phyloP scores from a whole-genome alignment of 1,140 invertebrate genomes.

The Drosophila micromelanica region DNA sequence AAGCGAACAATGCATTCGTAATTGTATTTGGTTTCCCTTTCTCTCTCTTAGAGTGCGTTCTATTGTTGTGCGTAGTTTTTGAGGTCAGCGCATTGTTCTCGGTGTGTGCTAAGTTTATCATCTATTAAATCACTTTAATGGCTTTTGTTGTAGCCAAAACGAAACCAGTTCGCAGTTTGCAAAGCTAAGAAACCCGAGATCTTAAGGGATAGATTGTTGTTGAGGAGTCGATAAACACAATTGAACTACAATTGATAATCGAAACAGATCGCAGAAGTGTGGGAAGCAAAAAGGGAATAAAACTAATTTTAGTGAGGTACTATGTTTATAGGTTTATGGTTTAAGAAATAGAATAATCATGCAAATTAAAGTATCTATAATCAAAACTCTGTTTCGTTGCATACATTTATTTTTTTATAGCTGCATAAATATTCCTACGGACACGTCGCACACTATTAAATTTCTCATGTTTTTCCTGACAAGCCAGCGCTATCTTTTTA shows the following conservation, averaged over 20 bases:
- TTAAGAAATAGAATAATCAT: no score
- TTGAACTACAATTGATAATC: slow-evolving; percentile 11
- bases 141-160: slow-evolving; percentile 36
- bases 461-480: slow-evolving; percentile 18
- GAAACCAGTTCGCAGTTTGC: slow-evolving; percentile 13
- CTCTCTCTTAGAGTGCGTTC: slow-evolving; percentile 18
- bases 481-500: slow-evolving; percentile 31
- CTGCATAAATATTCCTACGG: no score
- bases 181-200: background rate
- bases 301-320: no score
- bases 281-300: background rate
- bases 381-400: no score
- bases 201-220: slow-evolving; percentile 19
- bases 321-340: no score
- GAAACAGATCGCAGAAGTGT: background rate
- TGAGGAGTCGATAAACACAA: slow-evolving; percentile 29
- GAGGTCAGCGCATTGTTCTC: slow-evolving; percentile 48
- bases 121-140: slow-evolving; percentile 78
- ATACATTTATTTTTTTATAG: no score
- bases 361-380: no score
- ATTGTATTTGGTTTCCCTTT: slow-evolving; percentile 73
- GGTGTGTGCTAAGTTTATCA: slow-evolving; percentile 69
- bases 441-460: background rate
- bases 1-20: slow-evolving; percentile 76
- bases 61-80: slow-evolving; percentile 51